phyloP scores from a whole-genome alignment of 2,113 vertebrate species.

The Bubalus kerabau region DNA sequence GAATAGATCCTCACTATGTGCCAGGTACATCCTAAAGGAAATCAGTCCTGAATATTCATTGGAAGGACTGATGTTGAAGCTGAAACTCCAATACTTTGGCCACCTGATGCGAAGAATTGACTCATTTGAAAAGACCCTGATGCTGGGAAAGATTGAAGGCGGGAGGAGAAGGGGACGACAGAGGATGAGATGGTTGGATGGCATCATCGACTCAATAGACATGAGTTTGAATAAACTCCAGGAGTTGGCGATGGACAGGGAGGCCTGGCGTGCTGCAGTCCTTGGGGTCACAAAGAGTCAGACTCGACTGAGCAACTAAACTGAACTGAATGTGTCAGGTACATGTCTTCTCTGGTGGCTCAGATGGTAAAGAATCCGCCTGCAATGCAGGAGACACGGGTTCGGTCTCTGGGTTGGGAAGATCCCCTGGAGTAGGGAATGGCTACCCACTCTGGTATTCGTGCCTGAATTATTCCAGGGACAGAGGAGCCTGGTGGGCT shows the following conservation, averaged over 20 bases:
- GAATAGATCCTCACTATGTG: not conserved
- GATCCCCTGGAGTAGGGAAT: not conserved
- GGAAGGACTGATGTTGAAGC: not conserved
- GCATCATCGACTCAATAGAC: no score
- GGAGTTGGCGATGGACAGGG: no score
- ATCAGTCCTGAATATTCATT: not conserved
- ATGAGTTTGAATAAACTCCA: rapidly evolving
- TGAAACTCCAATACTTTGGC: not conserved
- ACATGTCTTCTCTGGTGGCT: not conserved
- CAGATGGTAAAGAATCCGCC: not conserved
- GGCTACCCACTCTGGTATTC: not conserved
- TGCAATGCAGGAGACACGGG: not conserved
- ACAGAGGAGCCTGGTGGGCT: not conserved
- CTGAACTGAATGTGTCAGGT: not conserved
- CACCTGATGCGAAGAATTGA: not conserved
- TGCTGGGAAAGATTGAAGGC: not conserved
- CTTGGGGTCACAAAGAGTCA: no score
- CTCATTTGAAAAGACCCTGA: not conserved
- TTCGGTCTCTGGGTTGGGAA: not conserved
- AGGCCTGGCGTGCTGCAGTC: no score
- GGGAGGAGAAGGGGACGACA: no score
- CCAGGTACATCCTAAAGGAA: not conserved
- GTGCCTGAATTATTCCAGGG: not conserved
- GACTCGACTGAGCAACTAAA: no score
- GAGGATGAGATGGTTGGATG: no score